Evolutionary conservation across 2,797 vertebrate genomes (phyloP).

Genomic region (Phaenicophaeus curvirostris): DNA sequence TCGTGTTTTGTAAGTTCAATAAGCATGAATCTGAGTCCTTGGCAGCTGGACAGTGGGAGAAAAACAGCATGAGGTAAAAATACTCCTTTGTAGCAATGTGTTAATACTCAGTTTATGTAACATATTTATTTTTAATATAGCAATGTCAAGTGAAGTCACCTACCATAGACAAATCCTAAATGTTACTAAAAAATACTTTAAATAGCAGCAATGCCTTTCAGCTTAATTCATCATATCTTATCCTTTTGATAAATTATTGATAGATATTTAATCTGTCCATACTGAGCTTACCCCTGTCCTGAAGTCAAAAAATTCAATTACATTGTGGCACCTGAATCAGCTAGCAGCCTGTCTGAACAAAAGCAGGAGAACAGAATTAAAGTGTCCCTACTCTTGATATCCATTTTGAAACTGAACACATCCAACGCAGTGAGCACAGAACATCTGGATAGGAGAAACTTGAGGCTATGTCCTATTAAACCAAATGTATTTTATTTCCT

Average conservation of each 20-base stretch:
- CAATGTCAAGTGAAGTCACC: not conserved
- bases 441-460: not conserved
- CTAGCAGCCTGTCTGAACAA: not conserved
- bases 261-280: slow-evolving; percentile 23
- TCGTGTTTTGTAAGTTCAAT: not conserved
- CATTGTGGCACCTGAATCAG: not conserved
- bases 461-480: not conserved
- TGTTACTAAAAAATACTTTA: not conserved
- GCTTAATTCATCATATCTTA: slow-evolving; percentile 13
- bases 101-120: not conserved
- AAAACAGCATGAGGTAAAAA: not conserved
- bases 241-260: not conserved
- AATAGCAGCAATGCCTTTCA: not conserved
- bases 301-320: slow-evolving; percentile 39
- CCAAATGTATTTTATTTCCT: not conserved
- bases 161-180: not conserved
- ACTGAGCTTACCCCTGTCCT: not conserved
- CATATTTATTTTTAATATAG: not conserved
- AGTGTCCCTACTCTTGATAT: not conserved
- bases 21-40: not conserved
- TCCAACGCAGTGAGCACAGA: not conserved
- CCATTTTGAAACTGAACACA: not conserved
- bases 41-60: not conserved
- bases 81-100: not conserved
- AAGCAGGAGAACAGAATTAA: not conserved